Conservation (phyloP, 2,888 invertebrate genomes). For the Drosophila neutralis region DNA sequence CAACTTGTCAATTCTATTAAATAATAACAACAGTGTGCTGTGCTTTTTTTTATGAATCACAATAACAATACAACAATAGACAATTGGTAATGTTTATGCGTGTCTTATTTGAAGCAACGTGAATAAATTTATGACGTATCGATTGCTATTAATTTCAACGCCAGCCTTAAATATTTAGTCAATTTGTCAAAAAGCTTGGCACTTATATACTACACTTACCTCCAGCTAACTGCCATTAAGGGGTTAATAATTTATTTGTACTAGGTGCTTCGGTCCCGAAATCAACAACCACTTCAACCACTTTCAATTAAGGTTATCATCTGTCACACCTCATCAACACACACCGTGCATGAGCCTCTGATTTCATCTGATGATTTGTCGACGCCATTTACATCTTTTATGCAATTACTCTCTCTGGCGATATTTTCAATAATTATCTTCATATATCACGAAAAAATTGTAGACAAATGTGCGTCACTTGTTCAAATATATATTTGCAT, state of each 20-base stretch:
- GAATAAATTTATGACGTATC: constrained; percentile 77
- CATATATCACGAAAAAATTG: constrained; percentile 66
- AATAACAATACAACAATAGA: constrained; percentile 1
- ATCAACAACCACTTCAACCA: constrained; percentile 30
- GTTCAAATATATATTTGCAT: constrained; percentile 1
- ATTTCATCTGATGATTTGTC: background rate
- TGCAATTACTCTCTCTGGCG: constrained; percentile 42
- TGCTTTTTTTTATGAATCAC: background rate
- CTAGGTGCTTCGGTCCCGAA: constrained; percentile 16
- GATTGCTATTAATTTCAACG: constrained; percentile 74
- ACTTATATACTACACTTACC: constrained; percentile 16
- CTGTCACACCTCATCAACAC: constrained; percentile 73
- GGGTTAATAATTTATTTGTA: constrained; percentile 72
- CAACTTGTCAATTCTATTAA: constrained; percentile 66
- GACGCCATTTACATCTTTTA: background rate
- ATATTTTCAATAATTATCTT: constrained; percentile 71
- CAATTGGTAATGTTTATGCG: constrained; percentile 53
- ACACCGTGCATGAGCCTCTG: background rate
- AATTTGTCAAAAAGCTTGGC: constrained; percentile 70
- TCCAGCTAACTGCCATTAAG: constrained; percentile 21
- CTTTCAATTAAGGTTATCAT: constrained; percentile 64
- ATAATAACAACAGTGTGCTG: constrained; percentile 46
- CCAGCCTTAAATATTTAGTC: constrained; percentile 73
- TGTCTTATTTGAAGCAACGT: constrained; percentile 62
- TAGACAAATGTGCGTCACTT: constrained; percentile 43